phyloP scores from a whole-genome alignment of 2,113 vertebrate species.

The Chaetodon auriga region DNA sequence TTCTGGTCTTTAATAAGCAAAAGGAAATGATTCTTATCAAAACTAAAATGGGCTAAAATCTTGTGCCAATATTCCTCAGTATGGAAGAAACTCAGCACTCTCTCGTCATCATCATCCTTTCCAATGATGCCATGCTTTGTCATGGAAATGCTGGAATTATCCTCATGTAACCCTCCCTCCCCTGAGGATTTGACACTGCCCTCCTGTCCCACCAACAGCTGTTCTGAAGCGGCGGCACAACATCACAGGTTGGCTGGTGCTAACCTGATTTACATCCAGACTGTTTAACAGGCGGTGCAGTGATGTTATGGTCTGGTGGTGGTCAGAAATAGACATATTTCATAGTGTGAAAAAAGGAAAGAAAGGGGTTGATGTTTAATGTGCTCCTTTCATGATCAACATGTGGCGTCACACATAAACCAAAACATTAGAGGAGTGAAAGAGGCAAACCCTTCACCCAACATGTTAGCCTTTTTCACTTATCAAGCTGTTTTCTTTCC shows the following conservation, averaged over 20 bases:
- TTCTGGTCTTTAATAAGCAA: neutral
- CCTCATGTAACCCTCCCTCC: slow-evolving; percentile 18
- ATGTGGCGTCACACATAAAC: neutral
- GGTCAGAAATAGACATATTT: slow-evolving; percentile 13
- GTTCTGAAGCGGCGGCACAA: neutral
- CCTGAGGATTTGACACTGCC: neutral
- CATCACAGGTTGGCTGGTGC: neutral
- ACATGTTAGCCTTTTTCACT: neutral
- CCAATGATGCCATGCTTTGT: neutral
- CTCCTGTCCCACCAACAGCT: neutral
- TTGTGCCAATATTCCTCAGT: too few relatives aligned
- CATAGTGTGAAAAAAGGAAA: slow-evolving; percentile 5
- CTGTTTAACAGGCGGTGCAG: neutral
- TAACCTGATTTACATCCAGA: slow-evolving; percentile 30
- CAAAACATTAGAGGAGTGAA: neutral
- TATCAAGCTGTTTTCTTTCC: neutral
- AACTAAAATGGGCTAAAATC: too few relatives aligned
- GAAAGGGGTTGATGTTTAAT: neutral
- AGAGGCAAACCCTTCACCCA: neutral
- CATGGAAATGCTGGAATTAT: neutral
- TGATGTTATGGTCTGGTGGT: neutral
- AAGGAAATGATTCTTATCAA: neutral
- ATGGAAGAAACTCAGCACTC: too few relatives aligned
- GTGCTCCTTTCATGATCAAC: neutral
- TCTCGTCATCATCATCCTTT: too few relatives aligned